Evolutionary conservation across 2,888 invertebrate genomes (phyloP), one percentile per base, ranked within the genome.

Genomic region (Drosophila picticornis): DNA sequence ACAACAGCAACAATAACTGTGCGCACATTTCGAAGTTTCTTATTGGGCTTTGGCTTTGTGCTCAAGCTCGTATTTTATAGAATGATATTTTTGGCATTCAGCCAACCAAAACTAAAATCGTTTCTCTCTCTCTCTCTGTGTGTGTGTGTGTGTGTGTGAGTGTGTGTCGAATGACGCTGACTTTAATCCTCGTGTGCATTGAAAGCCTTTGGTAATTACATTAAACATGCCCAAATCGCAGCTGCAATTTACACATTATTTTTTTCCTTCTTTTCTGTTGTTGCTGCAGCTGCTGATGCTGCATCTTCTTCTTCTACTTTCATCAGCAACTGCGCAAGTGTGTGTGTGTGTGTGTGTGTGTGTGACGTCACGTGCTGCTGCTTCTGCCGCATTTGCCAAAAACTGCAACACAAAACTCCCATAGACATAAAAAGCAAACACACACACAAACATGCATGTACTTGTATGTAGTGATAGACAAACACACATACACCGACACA

Each of bases 211-310:
- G 87, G 87, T 87, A 90, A 87, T 87, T 87, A 87, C 87, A 87
- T 90, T 87, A 87, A 87, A 87, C 87, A 87, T 87, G 87, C 87
- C 83, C 87, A 83, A 86, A 90, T 90, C 89, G 86, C 79, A 90
- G 81, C 84, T 68, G 77, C 87, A 87, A 88, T 87, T 87, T 90
- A 86, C 90, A 87, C 90, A 82, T 75, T 75, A 73, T 58, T 43
- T 51, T 46, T 29, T 38, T 0, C 6, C 6, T 19, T 7, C 2
- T 9, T 19, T 40, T 40, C n/a, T 29, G 22, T 51, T 19, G 34
- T 43, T n/a, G 46, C 9, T 16, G 36, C 19, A 19, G 32, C 31
- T 10, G 46, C 16, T 16, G 36, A 6, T 19, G 32, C 31, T 22
- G 19, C 32, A 19, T 50, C 48, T 25, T 34, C 34, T 36, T 43